Evolutionary conservation across 2,888 invertebrate species (phyloP).

Genomic region (Girardia tigrina): DNA sequence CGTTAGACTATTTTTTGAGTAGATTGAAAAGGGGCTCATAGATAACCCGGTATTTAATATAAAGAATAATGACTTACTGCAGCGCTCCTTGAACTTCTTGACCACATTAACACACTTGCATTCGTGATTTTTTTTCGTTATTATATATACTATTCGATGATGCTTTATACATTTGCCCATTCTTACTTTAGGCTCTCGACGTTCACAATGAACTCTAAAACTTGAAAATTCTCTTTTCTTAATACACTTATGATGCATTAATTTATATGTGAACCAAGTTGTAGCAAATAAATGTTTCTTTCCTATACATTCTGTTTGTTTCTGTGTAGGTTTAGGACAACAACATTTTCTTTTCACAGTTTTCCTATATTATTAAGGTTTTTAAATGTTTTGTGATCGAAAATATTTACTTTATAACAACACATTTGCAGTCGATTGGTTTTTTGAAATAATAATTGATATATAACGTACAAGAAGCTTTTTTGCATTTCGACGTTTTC

Average conservation of each 20-base stretch:
- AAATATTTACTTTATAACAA: not conserved
- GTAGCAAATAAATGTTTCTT: not conserved
- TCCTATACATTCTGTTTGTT: not conserved
- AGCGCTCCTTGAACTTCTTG: not conserved
- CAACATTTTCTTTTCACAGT: constrained; percentile 18
- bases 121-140: not conserved
- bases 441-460: constrained; percentile 16
- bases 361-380: constrained; percentile 5
- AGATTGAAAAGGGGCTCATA: too few relatives aligned
- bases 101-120: constrained; percentile 21
- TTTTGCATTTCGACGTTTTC: constrained; percentile 25
- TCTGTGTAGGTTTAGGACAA: constrained; percentile 30
- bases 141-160: not conserved
- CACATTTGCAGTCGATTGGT: constrained; percentile 26
- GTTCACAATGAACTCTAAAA: constrained; percentile 20
- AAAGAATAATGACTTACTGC: not conserved
- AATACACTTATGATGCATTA: not conserved
- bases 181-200: constrained; percentile 7
- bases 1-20: too few relatives aligned
- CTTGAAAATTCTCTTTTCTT: not conserved
- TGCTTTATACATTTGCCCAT: constrained; percentile 25
- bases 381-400: not conserved
- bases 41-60: not conserved
- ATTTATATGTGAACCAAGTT: constrained; percentile 26
- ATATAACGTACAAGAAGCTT: constrained; percentile 26